Evolutionary conservation across 2,113 vertebrate genomes (phyloP).

Genomic region (Vombatus ursinus): DNA sequence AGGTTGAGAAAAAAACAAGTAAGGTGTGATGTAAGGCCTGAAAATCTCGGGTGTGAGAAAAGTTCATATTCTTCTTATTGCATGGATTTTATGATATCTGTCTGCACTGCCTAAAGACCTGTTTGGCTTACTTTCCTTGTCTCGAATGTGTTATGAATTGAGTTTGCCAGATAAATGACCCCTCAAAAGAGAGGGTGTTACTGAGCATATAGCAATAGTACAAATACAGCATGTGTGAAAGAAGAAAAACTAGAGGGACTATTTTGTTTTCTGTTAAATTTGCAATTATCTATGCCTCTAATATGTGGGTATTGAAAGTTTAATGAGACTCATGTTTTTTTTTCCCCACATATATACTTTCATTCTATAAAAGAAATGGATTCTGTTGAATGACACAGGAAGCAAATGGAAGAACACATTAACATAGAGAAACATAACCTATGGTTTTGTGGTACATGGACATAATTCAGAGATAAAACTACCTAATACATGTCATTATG

Average conservation of each 20-base stretch:
- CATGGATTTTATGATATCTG: background rate
- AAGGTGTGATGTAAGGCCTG: background rate
- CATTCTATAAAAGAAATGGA: background rate
- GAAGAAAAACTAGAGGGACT: background rate
- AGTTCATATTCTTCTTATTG: background rate
- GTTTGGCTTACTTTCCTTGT: background rate
- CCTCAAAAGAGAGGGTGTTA: background rate
- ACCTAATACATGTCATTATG: background rate
- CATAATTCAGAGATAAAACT: background rate
- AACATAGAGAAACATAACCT: background rate
- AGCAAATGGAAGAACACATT: background rate
- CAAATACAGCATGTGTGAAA: background rate
- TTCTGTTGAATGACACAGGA: background rate
- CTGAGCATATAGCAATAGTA: background rate
- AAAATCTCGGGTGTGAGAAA: background rate
- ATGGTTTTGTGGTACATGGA: background rate
- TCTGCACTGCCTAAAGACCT: background rate
- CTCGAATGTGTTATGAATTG: background rate
- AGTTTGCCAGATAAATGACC: background rate
- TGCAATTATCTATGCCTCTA: background rate
- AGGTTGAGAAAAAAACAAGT: background rate
- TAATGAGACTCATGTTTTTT: background rate
- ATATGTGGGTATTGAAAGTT: background rate
- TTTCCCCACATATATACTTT: background rate
- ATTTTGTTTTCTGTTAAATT: background rate